Evolutionary conservation across 2,113 vertebrate species (phyloP), one percentile per base, ranked within the genome.

Genomic region (Brienomyrus longianalis): DNA sequence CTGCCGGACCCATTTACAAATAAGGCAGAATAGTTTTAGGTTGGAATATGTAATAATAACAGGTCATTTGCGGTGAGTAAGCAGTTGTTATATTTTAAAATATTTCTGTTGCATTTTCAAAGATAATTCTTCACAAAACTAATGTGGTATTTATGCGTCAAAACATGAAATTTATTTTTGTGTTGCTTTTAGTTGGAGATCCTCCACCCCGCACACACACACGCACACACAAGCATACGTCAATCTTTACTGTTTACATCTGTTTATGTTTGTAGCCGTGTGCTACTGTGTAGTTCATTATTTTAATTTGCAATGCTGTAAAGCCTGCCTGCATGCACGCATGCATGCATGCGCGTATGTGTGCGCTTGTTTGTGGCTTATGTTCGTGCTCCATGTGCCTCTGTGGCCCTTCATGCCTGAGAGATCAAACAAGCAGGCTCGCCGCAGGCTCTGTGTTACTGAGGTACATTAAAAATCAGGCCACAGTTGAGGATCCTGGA

Each of bases 201-300:
- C 89, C 91, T 93, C 91, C 5, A 2, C 50, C 11, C 1, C 15
- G 3, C 31, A 48, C 80, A 84, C 19, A 45, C 39, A 83, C 70
- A 70, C 27, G 19, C 31, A 43, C 11, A 80, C 17, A 91, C 94
- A 96, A 96, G 95, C 95, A 95, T 95, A 96, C 92, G 94, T 95
- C 94, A 95, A 95, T 95, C 94, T 92, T 95, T 95, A 96, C 95
- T 94, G 93, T 95, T 95, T 95, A 96, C 95, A 95, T 95, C 92
- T 92, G 92, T 93, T 93, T 93, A 93, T 93, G 94, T 93, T 43
- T 43, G 35, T 43, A 80, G n/a, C 62, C 13, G 10, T 80, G 35
- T 43, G 74, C 90, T 92, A 92, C 93, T 92, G 94, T 89, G 93
- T 93, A 93, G 94, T 95, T 94, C 93, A 92, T 80, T 92, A 94